These are phyloP conservation scores for Anodontia alba DNA, from an alignment of 2,888 invertebrate species.

Conservation along the genomic window DNA sequence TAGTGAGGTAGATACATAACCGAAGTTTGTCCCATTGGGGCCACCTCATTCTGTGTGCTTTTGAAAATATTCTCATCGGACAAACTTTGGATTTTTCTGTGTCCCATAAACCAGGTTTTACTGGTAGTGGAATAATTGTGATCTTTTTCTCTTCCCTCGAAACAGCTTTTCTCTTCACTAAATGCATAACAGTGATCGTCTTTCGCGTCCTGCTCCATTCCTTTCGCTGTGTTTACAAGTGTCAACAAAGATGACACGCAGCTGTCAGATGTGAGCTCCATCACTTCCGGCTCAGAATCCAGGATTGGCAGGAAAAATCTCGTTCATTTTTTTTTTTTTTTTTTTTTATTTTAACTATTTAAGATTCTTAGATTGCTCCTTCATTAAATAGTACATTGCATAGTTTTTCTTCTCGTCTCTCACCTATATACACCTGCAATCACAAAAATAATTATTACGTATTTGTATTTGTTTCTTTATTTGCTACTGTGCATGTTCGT, in stretches of 20 bases:
- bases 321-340: too few species aligned
- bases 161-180: slow-evolving; percentile 26
- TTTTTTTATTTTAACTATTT: too few species aligned
- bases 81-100: slow-evolving; percentile 32
- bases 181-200: slow-evolving; percentile 57
- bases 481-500: too few species aligned
- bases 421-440: too few species aligned
- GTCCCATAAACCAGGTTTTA: slow-evolving; percentile 12
- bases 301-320: too few species aligned
- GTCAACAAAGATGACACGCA: slow-evolving; percentile 40
- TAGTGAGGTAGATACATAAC: slow-evolving; percentile 48
- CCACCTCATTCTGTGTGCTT: background rate
- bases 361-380: too few species aligned
- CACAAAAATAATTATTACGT: too few species aligned
- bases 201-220: slow-evolving; percentile 39
- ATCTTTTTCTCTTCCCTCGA: slow-evolving; percentile 46
- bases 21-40: background rate
- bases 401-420: too few species aligned
- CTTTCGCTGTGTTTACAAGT: slow-evolving; percentile 34
- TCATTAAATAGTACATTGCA: too few species aligned
- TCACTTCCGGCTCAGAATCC: slow-evolving; percentile 1
- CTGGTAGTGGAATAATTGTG: slow-evolving; percentile 42
- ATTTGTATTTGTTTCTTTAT: too few species aligned
- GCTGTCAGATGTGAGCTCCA: background rate
- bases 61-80: slow-evolving; percentile 42